A percentile compares a stretch with the other conserved stretches of the same genome.
Evolutionary conservation across 2,113 vertebrate genomes (phyloP).

Genomic region (Trinectes maculatus): DNA sequence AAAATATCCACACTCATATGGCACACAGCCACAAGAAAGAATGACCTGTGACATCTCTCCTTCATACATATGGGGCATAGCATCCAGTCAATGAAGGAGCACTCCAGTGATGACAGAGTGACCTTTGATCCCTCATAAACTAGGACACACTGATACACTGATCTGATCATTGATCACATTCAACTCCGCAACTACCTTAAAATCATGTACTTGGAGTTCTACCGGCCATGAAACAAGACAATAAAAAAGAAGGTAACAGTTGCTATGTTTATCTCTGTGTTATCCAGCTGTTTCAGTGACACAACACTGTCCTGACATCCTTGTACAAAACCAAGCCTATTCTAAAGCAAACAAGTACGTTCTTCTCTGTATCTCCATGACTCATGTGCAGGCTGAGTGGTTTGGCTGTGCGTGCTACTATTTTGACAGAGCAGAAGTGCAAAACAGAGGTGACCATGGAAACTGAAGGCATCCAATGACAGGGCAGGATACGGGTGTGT

Average conservation of each 20-base stretch:
- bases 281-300: constrained; percentile 31
- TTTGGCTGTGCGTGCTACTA: constrained; percentile 44
- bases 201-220: background rate
- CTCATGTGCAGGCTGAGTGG: constrained; percentile 43
- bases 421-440: constrained; percentile 62
- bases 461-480: constrained; percentile 60
- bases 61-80: too few species aligned
- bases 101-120: too few species aligned
- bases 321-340: constrained; percentile 22
- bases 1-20: too few species aligned
- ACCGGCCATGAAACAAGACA: background rate
- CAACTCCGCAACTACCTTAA: too few species aligned
- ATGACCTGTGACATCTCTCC: too few species aligned
- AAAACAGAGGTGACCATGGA: constrained; percentile 74
- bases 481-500: constrained; percentile 47
- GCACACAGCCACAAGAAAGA: too few species aligned
- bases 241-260: background rate
- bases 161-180: too few species aligned
- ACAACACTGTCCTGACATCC: background rate
- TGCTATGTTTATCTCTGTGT: constrained; percentile 14
- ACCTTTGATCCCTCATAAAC: too few species aligned
- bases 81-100: too few species aligned
- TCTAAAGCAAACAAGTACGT: constrained; percentile 38
- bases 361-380: constrained; percentile 47
- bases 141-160: too few species aligned